A percentile compares a stretch with the other conserved stretches of the same genome.
phyloP scores from a whole-genome alignment of 1,140 invertebrate species.

The Forficula auricularia region DNA sequence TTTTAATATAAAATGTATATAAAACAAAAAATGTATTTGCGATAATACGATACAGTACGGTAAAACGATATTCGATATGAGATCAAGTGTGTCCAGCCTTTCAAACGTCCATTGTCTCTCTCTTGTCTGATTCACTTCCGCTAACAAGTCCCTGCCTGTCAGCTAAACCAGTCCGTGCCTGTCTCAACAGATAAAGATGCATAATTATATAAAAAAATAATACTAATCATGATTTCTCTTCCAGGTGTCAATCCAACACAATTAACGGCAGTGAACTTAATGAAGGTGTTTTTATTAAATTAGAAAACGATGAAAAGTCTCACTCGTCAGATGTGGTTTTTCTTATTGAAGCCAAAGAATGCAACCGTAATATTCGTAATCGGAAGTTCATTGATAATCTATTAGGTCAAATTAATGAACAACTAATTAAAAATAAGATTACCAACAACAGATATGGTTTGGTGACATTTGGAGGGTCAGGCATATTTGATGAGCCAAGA shows the following conservation, averaged over 20 bases:
- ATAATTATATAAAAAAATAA: constrained; percentile 1
- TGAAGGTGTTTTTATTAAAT: constrained; percentile 47
- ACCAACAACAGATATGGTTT: constrained; percentile 40
- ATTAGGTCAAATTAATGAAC: constrained; percentile 42
- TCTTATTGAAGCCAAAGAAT: constrained; percentile 67
- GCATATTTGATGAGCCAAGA: constrained; percentile 47
- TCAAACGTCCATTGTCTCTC: too few species aligned
- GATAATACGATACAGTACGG: too few species aligned
- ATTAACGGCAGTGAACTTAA: constrained; percentile 42
- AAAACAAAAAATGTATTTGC: too few species aligned
- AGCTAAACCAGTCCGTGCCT: too few species aligned
- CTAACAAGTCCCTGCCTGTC: too few species aligned
- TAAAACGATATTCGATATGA: too few species aligned
- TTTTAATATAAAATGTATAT: too few species aligned
- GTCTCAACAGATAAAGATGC: too few species aligned
- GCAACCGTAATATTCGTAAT: constrained; percentile 47
- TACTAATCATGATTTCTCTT: neutral
- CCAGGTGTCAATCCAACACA: constrained; percentile 7
- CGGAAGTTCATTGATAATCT: constrained; percentile 47
- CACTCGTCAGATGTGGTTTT: constrained; percentile 68
- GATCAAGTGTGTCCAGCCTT: too few species aligned
- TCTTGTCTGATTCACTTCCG: too few species aligned
- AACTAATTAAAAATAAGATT: constrained; percentile 39
- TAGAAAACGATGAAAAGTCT: constrained; percentile 33
- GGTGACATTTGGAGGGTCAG: constrained; percentile 59